Conservation (phyloP, 2,888 invertebrate genomes). For the Diploptera punctata region DNA sequence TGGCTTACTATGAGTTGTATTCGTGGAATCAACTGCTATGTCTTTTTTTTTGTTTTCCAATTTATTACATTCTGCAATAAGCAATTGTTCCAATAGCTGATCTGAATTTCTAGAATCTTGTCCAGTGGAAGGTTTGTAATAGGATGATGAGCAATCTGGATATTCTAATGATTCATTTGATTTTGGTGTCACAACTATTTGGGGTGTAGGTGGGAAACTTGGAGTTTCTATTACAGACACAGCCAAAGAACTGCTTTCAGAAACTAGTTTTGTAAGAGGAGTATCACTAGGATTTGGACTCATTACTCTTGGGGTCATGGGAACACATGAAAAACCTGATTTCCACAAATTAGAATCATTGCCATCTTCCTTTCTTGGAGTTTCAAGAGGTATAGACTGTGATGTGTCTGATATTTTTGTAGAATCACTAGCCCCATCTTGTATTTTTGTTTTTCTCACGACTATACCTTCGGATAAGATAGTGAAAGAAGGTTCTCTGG, state of each 20-base stretch:
- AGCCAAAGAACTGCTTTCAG: neutral
- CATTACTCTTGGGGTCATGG: conserved; percentile 36
- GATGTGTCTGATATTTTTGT: neutral
- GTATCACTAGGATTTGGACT: conserved; percentile 34
- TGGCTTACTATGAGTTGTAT: too few relatives aligned
- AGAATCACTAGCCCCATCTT: neutral
- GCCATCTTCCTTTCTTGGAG: conserved; percentile 8
- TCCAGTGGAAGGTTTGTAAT: conserved; percentile 32
- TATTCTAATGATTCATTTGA: conserved; percentile 15
- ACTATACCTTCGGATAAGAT: too few relatives aligned
- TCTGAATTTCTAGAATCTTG: neutral
- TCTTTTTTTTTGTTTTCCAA: too few relatives aligned
- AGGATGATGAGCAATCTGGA: conserved; percentile 36
- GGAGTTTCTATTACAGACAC: conserved; percentile 32
- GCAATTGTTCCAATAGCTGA: conserved; percentile 22
- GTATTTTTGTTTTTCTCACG: neutral
- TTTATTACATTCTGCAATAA: conserved; percentile 30
- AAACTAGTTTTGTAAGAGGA: conserved; percentile 28
- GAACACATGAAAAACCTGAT: conserved; percentile 6
- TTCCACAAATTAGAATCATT: neutral
- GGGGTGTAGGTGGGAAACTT: conserved; percentile 35
- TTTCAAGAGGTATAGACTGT: neutral
- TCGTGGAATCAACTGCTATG: too few relatives aligned
- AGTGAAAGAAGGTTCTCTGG: too few relatives aligned
- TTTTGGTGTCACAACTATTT: conserved; percentile 32